These are phyloP conservation scores for Caenorhabditis drosophilae DNA, from an alignment of 2,888 invertebrate genomes.

Conservation along the genomic window DNA sequence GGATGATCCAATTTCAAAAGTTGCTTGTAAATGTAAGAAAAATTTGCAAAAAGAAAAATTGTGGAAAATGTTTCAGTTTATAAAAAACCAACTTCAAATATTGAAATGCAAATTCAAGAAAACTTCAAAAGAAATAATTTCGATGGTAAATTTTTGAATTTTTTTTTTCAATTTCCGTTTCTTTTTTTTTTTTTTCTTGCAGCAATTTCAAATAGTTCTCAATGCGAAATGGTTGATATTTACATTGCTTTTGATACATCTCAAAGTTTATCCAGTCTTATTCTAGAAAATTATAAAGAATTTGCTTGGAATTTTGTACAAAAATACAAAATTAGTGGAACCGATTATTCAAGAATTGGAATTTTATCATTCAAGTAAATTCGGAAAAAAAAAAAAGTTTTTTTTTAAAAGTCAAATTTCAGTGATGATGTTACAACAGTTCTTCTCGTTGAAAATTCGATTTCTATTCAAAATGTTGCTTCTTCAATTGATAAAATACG, in stretches of 20 bases:
- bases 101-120: no score
- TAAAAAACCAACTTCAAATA: conserved; percentile 1
- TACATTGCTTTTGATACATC: conserved; percentile 33
- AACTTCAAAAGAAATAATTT: no score
- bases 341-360: conserved; percentile 24
- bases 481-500: conserved; percentile 10
- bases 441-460: no score
- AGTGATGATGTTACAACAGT: conserved; percentile 8
- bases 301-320: conserved; percentile 24
- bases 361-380: conserved; percentile 25
- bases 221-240: conserved; percentile 35
- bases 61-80: conserved; percentile 7
- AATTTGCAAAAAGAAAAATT: background rate
- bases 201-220: no score
- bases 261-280: conserved; percentile 26
- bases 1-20: conserved; percentile 14
- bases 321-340: conserved; percentile 22
- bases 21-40: conserved; percentile 20
- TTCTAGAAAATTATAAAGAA: conserved; percentile 18
- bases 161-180: no score
- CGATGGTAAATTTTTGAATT: no score
- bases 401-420: background rate
- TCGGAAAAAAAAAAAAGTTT: background rate
- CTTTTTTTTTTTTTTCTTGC: no score
- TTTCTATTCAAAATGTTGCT: no score